These are phyloP conservation scores for Eulemur coronatus DNA, from an alignment of 2,797 vertebrate genomes.

Conservation along the genomic window DNA sequence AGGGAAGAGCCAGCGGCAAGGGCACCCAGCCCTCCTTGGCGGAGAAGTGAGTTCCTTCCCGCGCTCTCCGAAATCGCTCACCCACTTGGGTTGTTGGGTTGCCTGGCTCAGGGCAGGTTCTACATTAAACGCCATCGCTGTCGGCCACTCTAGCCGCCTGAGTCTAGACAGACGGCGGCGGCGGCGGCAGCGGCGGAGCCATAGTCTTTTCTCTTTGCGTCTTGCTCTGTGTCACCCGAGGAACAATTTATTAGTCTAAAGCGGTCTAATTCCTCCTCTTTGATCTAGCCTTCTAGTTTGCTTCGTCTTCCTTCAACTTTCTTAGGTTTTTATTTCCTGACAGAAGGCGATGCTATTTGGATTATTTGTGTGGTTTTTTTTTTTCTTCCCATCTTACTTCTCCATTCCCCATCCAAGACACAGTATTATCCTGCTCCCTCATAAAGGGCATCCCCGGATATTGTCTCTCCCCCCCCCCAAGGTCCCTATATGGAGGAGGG, in stretches of 20 bases:
- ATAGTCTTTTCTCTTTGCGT: constrained; percentile 71
- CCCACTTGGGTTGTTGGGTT: neutral
- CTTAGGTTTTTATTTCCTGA: constrained; percentile 73
- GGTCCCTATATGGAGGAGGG: neutral
- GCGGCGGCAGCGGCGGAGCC: constrained; percentile 59
- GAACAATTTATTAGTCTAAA: constrained; percentile 84
- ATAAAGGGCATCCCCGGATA: constrained; percentile 38
- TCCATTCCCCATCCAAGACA: neutral
- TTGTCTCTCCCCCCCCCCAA: neutral
- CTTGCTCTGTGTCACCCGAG: constrained; percentile 75
- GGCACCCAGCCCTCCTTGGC: neutral
- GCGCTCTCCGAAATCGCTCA: neutral
- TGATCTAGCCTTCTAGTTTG: constrained; percentile 81
- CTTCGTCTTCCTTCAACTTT: constrained; percentile 72
- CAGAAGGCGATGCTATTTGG: constrained; percentile 52
- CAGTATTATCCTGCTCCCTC: neutral
- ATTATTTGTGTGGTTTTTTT: neutral
- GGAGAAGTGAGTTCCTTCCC: neutral
- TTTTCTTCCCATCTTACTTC: neutral
- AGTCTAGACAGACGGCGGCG: constrained; percentile 74
- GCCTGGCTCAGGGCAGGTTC: neutral
- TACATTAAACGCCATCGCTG: neutral
- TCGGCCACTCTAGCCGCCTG: constrained; percentile 1
- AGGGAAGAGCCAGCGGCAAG: neutral
- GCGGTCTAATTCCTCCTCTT: constrained; percentile 79